Conservation (phyloP, 1,140 invertebrate species). For the Philaenus spumarius region DNA sequence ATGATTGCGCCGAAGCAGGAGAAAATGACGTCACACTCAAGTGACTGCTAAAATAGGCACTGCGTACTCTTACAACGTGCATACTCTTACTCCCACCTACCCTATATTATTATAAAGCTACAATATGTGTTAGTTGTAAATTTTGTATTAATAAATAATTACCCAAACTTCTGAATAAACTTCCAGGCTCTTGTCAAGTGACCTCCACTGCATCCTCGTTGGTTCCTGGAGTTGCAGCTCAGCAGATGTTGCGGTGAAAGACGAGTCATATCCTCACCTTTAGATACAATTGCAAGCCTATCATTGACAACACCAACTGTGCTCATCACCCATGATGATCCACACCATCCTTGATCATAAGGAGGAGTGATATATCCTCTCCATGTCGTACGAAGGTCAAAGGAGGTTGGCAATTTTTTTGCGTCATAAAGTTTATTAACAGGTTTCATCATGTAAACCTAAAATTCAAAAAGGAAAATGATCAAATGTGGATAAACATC, state of each 20-base stretch:
- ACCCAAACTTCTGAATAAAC: slow-evolving; percentile 78
- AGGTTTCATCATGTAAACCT: slow-evolving; percentile 62
- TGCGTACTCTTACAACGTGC: too few relatives aligned
- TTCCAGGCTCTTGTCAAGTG: slow-evolving; percentile 87
- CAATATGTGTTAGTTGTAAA: too few relatives aligned
- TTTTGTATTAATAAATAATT: too few relatives aligned
- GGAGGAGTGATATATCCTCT: slow-evolving; percentile 59
- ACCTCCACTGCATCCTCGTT: slow-evolving; percentile 78
- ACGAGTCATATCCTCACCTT: slow-evolving; percentile 57
- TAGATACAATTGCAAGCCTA: slow-evolving; percentile 73
- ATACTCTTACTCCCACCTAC: too few relatives aligned
- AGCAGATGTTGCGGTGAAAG: slow-evolving; percentile 80
- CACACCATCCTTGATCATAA: slow-evolving; percentile 84
- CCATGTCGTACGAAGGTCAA: slow-evolving; percentile 73
- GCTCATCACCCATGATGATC: slow-evolving; percentile 86
- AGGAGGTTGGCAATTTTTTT: slow-evolving; percentile 50
- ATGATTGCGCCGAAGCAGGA: too few relatives aligned
- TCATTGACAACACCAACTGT: slow-evolving; percentile 74
- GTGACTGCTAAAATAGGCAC: too few relatives aligned
- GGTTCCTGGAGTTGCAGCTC: slow-evolving; percentile 69
- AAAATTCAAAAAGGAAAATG: slow-evolving; percentile 21
- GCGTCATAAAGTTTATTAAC: slow-evolving; percentile 54
- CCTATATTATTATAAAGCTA: too few relatives aligned
- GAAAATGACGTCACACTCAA: too few relatives aligned
- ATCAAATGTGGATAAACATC: neutral